phyloP scores from a whole-genome alignment of 2,888 invertebrate genomes.

The Apamea monoglypha region DNA sequence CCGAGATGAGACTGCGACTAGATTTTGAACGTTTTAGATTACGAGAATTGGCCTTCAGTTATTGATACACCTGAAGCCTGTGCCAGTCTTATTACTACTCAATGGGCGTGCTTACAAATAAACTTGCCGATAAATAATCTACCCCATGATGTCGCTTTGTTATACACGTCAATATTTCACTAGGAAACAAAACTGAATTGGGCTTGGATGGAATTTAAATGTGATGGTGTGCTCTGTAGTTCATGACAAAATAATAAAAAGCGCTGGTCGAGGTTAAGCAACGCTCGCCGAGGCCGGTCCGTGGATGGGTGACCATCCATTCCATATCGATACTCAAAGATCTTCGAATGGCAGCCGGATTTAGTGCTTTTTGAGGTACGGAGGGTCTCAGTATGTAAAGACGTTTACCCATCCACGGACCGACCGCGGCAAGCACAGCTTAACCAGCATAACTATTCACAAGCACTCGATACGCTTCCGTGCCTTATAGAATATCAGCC shows the following conservation, averaged over 20 bases:
- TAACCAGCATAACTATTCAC: too few species aligned
- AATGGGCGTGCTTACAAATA: conserved; percentile 12
- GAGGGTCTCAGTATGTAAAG: too few species aligned
- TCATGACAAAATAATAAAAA: not conserved
- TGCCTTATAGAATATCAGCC: too few species aligned
- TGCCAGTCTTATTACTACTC: conserved; percentile 15
- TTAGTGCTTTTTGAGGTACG: too few species aligned
- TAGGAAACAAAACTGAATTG: not conserved
- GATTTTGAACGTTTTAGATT: too few species aligned
- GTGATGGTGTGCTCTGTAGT: not conserved
- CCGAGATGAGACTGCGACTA: too few species aligned
- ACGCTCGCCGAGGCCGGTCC: not conserved
- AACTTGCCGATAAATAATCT: conserved; percentile 30
- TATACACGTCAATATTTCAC: conserved; percentile 7
- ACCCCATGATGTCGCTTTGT: not conserved
- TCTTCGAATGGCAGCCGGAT: too few species aligned
- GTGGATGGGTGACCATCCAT: not conserved
- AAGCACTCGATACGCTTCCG: too few species aligned
- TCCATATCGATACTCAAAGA: not conserved
- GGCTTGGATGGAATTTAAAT: not conserved
- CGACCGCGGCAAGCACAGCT: too few species aligned
- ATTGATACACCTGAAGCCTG: conserved; percentile 20
- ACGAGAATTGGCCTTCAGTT: too few species aligned
- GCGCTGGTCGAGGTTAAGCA: not conserved
- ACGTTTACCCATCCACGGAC: too few species aligned